Percentiles rank a stretch among this genome's conserved stretches.
Evolutionary conservation across 2,888 invertebrate genomes (phyloP).

Genomic region (Ectropis crepuscularia): DNA sequence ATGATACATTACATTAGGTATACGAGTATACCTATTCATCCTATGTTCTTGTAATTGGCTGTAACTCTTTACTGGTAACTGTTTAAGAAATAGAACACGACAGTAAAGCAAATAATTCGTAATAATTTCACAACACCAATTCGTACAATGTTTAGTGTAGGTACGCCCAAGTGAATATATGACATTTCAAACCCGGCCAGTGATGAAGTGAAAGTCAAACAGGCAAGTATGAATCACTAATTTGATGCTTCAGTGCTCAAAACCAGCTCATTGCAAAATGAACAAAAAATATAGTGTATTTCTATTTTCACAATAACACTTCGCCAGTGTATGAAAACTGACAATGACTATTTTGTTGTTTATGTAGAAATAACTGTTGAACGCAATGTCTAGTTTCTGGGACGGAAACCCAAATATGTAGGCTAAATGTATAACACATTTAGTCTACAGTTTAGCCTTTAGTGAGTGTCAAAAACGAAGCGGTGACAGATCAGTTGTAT

Average conservation of each 20-base stretch:
- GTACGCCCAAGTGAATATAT: constrained; percentile 12
- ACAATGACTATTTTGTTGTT: constrained; percentile 12
- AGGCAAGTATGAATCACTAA: constrained; percentile 20
- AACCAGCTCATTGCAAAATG: constrained; percentile 29
- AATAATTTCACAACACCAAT: background rate
- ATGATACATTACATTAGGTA: too few relatives aligned
- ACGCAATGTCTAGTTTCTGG: constrained; percentile 12
- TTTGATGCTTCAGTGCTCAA: constrained; percentile 34
- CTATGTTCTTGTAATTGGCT: too few relatives aligned
- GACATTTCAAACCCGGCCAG: constrained; percentile 14
- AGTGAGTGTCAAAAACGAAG: too few relatives aligned
- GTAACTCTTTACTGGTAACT: background rate
- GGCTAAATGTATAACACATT: constrained; percentile 1
- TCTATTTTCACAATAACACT: constrained; percentile 17
- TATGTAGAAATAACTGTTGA: constrained; percentile 24
- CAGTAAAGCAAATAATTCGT: background rate
- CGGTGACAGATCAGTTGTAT: too few relatives aligned
- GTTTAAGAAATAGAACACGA: too few relatives aligned
- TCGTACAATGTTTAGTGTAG: constrained; percentile 13
- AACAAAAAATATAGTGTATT: constrained; percentile 16
- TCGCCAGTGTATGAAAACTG: constrained; percentile 15
- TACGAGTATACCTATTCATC: too few relatives aligned
- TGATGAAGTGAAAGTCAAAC: constrained; percentile 28
- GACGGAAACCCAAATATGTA: constrained; percentile 8
- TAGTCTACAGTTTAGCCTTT: too few relatives aligned